These are phyloP conservation scores for Danio tinwini DNA, from an alignment of 2,797 vertebrate genomes.

Conservation along the genomic window DNA sequence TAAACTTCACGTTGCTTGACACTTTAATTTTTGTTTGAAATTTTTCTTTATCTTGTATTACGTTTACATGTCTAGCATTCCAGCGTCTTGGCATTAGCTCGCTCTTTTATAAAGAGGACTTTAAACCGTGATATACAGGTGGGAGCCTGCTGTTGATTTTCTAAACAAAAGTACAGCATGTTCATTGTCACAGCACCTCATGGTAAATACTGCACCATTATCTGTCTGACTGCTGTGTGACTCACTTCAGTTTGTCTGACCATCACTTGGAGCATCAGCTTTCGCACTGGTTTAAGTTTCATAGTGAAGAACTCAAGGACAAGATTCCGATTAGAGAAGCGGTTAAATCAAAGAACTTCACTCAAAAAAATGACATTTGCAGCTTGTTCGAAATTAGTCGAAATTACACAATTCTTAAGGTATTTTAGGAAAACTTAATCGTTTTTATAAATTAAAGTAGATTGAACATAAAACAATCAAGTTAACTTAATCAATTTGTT, in stretches of 20 bases:
- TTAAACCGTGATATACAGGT: not conserved
- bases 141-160: not conserved
- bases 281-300: not conserved
- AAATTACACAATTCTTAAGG: too few relatives aligned
- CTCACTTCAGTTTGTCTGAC: not conserved
- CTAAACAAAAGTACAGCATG: not conserved
- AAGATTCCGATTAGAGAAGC: not conserved
- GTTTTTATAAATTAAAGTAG: too few relatives aligned
- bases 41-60: not conserved
- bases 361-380: too few relatives aligned
- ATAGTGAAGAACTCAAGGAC: not conserved
- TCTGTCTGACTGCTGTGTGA: conserved; percentile 11
- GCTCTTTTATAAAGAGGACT: not conserved
- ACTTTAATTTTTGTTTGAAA: too few relatives aligned
- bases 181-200: not conserved
- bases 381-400: too few relatives aligned
- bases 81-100: not conserved
- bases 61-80: not conserved
- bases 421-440: too few relatives aligned
- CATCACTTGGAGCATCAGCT: not conserved
- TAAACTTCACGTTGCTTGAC: not conserved
- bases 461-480: too few relatives aligned
- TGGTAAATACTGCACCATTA: not conserved
- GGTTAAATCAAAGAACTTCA: not conserved
- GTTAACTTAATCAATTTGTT: too few relatives aligned